Base-by-base conservation (phyloP, 1,140 invertebrate genomes). In the Hermatobates lingyangjiaoensis region DNA sequence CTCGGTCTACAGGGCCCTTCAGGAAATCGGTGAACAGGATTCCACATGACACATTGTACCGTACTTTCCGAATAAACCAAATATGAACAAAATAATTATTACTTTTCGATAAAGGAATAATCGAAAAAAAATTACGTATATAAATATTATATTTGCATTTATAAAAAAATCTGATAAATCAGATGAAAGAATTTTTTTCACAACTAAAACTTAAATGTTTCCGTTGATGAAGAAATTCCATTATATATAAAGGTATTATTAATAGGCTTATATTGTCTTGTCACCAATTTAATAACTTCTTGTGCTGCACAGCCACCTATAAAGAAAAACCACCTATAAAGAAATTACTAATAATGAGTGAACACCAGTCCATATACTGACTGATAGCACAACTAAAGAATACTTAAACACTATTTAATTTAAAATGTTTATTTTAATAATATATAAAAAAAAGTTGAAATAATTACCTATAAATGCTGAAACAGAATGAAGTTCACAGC, bases 171-270 rank as follows among this genome's bases (percentile, higher is more conserved):
- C n/a, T n/a, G n/a, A n/a, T n/a, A n/a, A n/a, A n/a, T n/a, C n/a
- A n/a, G n/a, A n/a, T n/a, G n/a, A n/a, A n/a, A n/a, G n/a, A n/a
- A n/a, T n/a, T n/a, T n/a, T n/a, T n/a, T n/a, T n/a, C n/a, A n/a
- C n/a, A n/a, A 24, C 72, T 67, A 80, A 61, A 81, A 75, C 56
- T 69, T 73, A 66, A 80, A 82, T 27, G 84, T 86, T 48, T 76
- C 76, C 40, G 87, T 86, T 54, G 81, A 87, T 48, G 85, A 87
- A 50, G 80, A 85, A 58, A 93, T 87, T 49, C 84, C 90, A 74
- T 97, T 93, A 67, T 94, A 95, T 57, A 98, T 82, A 66, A 93
- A 88, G 1, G 87, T 91, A 68, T 97, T 96, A 66, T 96, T 81
- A 34, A 98, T 74, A 12, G 94, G 93, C 62, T 92, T 85, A 66